These are phyloP conservation scores for Orchestes rusci DNA, from an alignment of 2,888 invertebrate species.

Conservation along the genomic window DNA sequence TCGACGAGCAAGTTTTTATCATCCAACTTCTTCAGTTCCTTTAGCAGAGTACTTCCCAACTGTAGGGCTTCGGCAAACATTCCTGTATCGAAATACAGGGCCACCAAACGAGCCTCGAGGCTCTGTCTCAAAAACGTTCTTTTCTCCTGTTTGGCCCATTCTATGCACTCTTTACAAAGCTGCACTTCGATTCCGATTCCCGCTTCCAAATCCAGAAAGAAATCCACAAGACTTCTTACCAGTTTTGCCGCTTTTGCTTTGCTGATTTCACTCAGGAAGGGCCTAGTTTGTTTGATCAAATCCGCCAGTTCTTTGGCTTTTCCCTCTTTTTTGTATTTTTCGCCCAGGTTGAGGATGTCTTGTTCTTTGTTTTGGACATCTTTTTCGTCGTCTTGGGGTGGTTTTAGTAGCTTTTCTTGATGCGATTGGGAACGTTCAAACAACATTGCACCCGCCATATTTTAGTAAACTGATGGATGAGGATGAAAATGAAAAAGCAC, in stretches of 20 bases:
- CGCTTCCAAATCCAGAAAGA: slow-evolving; percentile 95
- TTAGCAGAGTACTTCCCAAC: slow-evolving; percentile 78
- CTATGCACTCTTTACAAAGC: slow-evolving; percentile 95
- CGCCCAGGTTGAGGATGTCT: slow-evolving; percentile 87
- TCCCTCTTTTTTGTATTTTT: slow-evolving; percentile 85
- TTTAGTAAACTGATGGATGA: slow-evolving; percentile 28
- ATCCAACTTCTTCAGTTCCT: slow-evolving; percentile 96
- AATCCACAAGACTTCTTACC: slow-evolving; percentile 92
- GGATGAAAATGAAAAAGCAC: slow-evolving; percentile 46
- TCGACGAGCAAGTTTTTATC: slow-evolving; percentile 98
- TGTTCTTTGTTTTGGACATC: slow-evolving; percentile 88
- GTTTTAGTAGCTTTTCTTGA: slow-evolving; percentile 71
- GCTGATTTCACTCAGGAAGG: slow-evolving; percentile 90
- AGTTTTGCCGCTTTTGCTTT: slow-evolving; percentile 99
- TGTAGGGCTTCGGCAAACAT: slow-evolving; percentile 82
- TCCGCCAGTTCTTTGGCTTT: slow-evolving; percentile 89
- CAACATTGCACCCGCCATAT: slow-evolving; percentile 85
- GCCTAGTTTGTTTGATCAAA: slow-evolving; percentile 90
- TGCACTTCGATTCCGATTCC: slow-evolving; percentile 92
- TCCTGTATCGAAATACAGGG: slow-evolving; percentile 87
- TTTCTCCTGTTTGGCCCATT: slow-evolving; percentile 98
- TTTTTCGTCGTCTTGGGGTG: slow-evolving; percentile 81
- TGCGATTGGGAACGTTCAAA: slow-evolving; percentile 78
- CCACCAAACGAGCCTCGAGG: slow-evolving; percentile 88
- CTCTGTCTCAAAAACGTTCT: slow-evolving; percentile 96